Evolutionary conservation across 2,888 invertebrate species (phyloP).

Genomic region (Nasonia oneida): DNA sequence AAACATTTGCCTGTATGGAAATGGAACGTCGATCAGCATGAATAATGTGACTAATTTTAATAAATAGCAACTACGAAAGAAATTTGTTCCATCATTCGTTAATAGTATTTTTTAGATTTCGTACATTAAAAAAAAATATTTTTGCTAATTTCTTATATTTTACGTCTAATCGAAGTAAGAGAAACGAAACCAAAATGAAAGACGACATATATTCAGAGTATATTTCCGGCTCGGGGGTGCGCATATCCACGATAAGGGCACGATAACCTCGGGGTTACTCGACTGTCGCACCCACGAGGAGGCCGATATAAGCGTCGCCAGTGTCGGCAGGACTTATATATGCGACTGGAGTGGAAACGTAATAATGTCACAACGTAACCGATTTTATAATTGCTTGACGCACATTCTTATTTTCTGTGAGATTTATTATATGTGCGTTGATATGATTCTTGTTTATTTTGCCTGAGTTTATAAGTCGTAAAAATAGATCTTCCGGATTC

Average conservation of each 20-base stretch:
- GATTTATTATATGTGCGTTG: not conserved
- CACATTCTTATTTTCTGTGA: not conserved
- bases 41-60: constrained; percentile 54
- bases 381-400: constrained; percentile 4
- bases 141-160: not conserved
- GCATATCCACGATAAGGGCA: constrained; percentile 8
- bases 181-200: not conserved
- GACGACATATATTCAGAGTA: not conserved
- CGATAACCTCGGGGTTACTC: constrained; percentile 4
- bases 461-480: too few species aligned
- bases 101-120: not conserved
- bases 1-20: not conserved
- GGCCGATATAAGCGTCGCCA: not conserved
- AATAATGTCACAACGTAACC: not conserved
- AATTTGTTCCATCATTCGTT: not conserved
- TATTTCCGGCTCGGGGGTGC: not conserved
- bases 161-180: not conserved
- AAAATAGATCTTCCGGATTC: too few species aligned
- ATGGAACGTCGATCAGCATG: constrained; percentile 15
- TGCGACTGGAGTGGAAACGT: not conserved
- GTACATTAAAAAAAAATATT: not conserved
- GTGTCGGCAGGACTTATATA: not conserved
- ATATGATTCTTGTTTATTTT: too few species aligned
- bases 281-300: not conserved
- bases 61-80: constrained; percentile 43